Evolutionary conservation across 2,113 vertebrate genomes (phyloP).

Genomic region (Reinhardtius hippoglossoides): DNA sequence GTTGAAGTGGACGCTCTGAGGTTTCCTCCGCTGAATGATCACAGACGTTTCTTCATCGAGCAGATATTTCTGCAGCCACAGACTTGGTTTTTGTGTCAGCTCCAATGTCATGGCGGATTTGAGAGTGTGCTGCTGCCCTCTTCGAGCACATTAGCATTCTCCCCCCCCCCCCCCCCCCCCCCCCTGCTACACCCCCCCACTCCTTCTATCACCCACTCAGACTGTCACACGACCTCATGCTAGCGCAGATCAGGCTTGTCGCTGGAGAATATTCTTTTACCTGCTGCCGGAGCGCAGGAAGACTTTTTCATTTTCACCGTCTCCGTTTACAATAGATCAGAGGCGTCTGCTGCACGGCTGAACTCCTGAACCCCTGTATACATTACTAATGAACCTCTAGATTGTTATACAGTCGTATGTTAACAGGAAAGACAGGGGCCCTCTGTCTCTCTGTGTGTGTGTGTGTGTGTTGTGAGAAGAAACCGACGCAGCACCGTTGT

Average conservation of each 20-base stretch:
- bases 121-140: constrained; percentile 61
- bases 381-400: constrained; percentile 69
- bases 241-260: constrained; percentile 49
- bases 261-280: constrained; percentile 62
- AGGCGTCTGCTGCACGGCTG: constrained; percentile 46
- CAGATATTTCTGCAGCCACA: constrained; percentile 53
- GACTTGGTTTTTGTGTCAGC: constrained; percentile 58
- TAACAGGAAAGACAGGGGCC: constrained; percentile 57
- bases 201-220: too few species aligned
- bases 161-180: constrained; percentile 23
- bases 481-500: constrained; percentile 48
- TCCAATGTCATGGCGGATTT: constrained; percentile 68
- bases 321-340: constrained; percentile 64
- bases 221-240: constrained; percentile 67
- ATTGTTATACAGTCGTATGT: constrained; percentile 64
- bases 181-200: constrained; percentile 10
- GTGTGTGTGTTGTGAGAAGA: constrained; percentile 14
- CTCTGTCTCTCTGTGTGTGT: constrained; percentile 5
- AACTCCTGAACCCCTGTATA: constrained; percentile 69
- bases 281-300: constrained; percentile 37
- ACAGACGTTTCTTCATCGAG: constrained; percentile 38
- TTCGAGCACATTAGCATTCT: constrained; percentile 61
- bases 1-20: background rate
- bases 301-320: constrained; percentile 56
- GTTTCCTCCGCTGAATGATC: constrained; percentile 33